Base-by-base conservation (phyloP, 2,113 vertebrate genomes). In the Prionailurus bengalensis region DNA sequence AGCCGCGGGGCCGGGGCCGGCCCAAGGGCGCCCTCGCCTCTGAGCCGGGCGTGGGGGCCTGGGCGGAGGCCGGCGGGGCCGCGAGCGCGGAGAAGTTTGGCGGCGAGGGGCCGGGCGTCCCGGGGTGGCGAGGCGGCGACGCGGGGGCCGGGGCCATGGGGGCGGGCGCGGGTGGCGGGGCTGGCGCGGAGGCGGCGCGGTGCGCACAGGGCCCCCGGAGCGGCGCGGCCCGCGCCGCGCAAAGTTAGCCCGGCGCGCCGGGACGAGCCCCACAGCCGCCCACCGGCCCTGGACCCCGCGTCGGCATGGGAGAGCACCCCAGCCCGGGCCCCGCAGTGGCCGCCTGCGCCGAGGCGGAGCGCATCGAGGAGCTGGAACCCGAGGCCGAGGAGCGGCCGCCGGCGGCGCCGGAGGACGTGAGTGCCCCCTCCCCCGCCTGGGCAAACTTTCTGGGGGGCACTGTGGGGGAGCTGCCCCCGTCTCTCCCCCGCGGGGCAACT, bases 281-380 rank as follows among this genome's bases (percentile, higher is more conserved):
- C 15, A 91, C 68, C 21, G 48, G 33, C 73, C 80, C 88, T 15
- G 91, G 73, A 27, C 29, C 71, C 31, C 42, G 42, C 91, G 51
- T 29, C 42, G 81, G 85, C 93, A 98, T 98, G 98, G 98, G 98
- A 71, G 98, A 98, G 94, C 98, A 98, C 95, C 98, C 98, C 55
- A 97, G 98, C 91, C 98, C 98, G 27, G 97, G 97, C 53, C 98
- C 98, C 86, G 98, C 98, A 10, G 98, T 98, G 98, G 98, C 98
- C 93, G 95, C 95, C 96, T 85, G 96, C 91, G 98, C 98, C 91
- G 98, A 98, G 89, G 98, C 97, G 78, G 98, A 98, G 96, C 98
- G 98, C 96, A 98, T 98, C 96, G 98, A 98, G 96, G 98, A 97
- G 96, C 97, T 98, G 91, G 98, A 96, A 11, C 98, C 98, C 42